Conservation (phyloP, 2,797 vertebrate genomes). For the Rhinogobio ventralis region DNA sequence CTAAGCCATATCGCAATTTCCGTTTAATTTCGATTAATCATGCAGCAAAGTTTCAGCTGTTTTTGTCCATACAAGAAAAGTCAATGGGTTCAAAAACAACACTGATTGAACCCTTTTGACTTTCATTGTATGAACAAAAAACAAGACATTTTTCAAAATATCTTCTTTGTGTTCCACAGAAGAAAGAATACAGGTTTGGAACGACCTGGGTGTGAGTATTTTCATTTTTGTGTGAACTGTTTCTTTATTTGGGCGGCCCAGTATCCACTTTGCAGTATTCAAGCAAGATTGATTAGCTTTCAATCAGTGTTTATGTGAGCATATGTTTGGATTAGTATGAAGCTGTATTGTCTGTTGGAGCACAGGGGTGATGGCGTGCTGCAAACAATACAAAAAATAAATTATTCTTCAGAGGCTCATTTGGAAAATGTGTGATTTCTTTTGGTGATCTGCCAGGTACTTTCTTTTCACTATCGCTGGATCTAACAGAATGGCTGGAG, state of each 20-base stretch:
- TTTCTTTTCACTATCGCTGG: constrained; percentile 67
- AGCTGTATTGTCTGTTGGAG: constrained; percentile 67
- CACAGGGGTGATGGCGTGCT: constrained; percentile 59
- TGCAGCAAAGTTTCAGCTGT: neutral
- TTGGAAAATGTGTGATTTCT: constrained; percentile 74
- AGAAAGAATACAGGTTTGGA: neutral
- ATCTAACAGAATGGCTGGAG: constrained; percentile 68
- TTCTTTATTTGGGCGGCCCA: neutral
- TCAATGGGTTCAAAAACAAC: neutral
- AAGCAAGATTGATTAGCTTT: constrained; percentile 58
- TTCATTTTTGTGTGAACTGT: neutral
- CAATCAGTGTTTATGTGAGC: constrained; percentile 60
- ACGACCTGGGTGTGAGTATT: neutral
- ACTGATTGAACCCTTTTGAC: neutral
- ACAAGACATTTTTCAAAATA: neutral
- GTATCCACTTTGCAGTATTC: constrained; percentile 23
- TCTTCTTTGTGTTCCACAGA: neutral
- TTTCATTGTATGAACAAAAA: neutral
- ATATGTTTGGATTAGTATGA: constrained; percentile 57
- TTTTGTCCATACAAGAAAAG: neutral
- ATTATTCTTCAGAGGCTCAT: constrained; percentile 73
- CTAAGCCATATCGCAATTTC: neutral
- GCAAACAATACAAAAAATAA: constrained; percentile 65
- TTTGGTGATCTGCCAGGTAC: constrained; percentile 74
- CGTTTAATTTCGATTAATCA: neutral